These are phyloP conservation scores for Pachliopta kotzebuea DNA, from an alignment of 2,888 invertebrate genomes.

Conservation along the genomic window DNA sequence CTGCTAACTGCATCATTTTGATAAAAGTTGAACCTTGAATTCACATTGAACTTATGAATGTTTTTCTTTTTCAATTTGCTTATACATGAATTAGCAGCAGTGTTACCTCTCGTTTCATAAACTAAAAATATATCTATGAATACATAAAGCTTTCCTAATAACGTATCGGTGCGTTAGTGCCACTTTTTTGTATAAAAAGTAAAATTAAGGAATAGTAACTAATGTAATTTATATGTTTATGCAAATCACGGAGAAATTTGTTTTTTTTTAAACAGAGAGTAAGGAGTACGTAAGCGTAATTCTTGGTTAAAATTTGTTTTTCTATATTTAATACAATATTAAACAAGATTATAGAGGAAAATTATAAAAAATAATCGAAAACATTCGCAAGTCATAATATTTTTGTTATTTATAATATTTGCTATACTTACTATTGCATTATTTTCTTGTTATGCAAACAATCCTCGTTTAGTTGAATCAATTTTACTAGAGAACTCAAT, in stretches of 20 bases:
- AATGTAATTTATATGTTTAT: not conserved
- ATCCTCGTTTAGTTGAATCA: not conserved
- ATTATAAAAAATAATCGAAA: not conserved
- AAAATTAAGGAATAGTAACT: not conserved
- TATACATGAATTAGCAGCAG: not conserved
- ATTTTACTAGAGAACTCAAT: constrained; percentile 1
- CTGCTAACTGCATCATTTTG: constrained; percentile 72
- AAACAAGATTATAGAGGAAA: not conserved
- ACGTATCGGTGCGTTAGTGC: not conserved
- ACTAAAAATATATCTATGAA: not conserved
- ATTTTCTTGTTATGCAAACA: not conserved
- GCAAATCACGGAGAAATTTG: not conserved
- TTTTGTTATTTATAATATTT: constrained; percentile 9
- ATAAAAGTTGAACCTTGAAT: constrained; percentile 19
- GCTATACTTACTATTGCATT: constrained; percentile 28
- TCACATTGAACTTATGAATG: constrained; percentile 11
- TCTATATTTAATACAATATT: not conserved
- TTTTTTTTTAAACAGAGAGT: not conserved
- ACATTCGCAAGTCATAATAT: not conserved
- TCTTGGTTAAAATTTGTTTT: not conserved
- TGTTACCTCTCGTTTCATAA: not conserved
- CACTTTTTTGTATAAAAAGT: not conserved
- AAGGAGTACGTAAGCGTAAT: not conserved
- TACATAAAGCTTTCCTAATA: not conserved
- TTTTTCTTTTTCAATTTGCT: not conserved